phyloP scores from a whole-genome alignment of 2,113 vertebrate species.

The Spizaetus ornatus region DNA sequence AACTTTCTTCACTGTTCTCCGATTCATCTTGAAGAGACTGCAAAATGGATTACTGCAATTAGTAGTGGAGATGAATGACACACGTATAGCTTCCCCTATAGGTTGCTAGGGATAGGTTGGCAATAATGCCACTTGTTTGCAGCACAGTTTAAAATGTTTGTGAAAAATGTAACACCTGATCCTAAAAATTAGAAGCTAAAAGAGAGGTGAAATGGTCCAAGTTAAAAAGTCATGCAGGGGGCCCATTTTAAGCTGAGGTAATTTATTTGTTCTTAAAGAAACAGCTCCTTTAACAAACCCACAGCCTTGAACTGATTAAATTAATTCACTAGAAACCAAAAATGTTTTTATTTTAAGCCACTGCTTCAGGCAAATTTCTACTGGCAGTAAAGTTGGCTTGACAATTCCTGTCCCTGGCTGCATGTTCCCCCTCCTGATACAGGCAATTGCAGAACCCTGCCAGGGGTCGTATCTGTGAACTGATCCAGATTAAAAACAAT shows the following conservation, averaged over 20 bases:
- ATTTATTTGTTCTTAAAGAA: neutral
- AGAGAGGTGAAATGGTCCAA: neutral
- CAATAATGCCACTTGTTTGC: neutral
- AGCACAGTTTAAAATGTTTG: neutral
- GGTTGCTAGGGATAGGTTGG: neutral
- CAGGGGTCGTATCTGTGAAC: neutral
- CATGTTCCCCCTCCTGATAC: neutral
- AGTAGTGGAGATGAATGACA: neutral
- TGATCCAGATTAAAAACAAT: neutral
- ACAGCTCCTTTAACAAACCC: neutral
- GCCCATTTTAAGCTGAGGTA: neutral
- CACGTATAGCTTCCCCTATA: neutral
- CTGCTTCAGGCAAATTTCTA: neutral
- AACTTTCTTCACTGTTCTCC: slow-evolving; percentile 65
- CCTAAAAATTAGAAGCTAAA: neutral
- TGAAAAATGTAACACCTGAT: neutral
- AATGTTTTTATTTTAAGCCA: neutral
- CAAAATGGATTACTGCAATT: neutral
- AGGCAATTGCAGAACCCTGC: neutral
- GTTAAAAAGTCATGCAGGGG: neutral
- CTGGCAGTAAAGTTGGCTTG: neutral
- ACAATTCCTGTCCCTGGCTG: neutral
- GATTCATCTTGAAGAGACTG: slow-evolving; percentile 79
- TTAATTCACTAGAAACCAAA: neutral
- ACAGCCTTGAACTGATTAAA: neutral